Evolutionary conservation across 2,888 invertebrate species (phyloP).

Genomic region (Sialis fuliginosa): DNA sequence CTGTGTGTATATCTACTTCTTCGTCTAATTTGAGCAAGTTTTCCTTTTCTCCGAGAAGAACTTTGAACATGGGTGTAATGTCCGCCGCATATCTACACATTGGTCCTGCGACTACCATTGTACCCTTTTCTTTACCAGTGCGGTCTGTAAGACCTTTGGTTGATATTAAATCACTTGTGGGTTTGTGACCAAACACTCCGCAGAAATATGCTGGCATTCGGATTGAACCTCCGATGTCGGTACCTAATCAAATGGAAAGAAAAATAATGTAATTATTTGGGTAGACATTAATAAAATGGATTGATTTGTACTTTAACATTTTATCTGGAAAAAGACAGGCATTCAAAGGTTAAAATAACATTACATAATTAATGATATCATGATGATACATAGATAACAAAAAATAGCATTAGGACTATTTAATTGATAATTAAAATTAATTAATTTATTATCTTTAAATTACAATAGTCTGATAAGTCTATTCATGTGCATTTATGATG

Average conservation of each 20-base stretch:
- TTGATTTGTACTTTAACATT: neutral
- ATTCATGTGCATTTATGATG: no score
- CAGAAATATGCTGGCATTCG: slow-evolving; percentile 84
- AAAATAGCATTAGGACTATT: no score
- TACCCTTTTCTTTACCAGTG: slow-evolving; percentile 43
- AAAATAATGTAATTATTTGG: neutral
- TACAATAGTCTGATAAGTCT: no score
- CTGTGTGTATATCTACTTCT: slow-evolving; percentile 40
- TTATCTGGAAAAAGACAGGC: neutral
- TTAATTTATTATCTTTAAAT: no score
- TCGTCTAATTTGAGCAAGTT: slow-evolving; percentile 37
- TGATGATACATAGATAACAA: no score
- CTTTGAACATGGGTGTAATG: slow-evolving; percentile 55
- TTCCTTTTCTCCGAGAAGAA: slow-evolving; percentile 36
- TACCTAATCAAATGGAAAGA: slow-evolving; percentile 26
- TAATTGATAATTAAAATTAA: no score
- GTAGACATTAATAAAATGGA: no score
- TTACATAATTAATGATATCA: no score
- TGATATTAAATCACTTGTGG: slow-evolving; percentile 31
- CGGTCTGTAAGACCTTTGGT: slow-evolving; percentile 49
- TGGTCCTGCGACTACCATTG: slow-evolving; percentile 75
- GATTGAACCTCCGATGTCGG: slow-evolving; percentile 94
- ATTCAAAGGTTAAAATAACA: no score
- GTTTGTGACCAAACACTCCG: slow-evolving; percentile 75
- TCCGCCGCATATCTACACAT: slow-evolving; percentile 63